A percentile compares a stretch with the other conserved stretches of the same genome.
phyloP scores from a whole-genome alignment of 2,888 invertebrate genomes.

The Trachelus stipa region DNA sequence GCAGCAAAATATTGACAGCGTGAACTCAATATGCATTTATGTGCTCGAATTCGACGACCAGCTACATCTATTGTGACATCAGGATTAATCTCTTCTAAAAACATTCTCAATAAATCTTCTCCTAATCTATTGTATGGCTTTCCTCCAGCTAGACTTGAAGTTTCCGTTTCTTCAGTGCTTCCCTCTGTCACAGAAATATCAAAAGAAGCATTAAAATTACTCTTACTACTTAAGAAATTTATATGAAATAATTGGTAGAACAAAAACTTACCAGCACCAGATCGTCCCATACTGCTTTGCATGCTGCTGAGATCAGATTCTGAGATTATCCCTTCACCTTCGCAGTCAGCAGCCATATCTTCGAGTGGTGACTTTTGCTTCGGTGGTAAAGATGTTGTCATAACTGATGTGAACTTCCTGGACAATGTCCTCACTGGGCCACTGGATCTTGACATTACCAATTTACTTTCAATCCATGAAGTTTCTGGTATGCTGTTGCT shows the following conservation, averaged over 20 bases:
- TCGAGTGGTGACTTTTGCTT: constrained; percentile 61
- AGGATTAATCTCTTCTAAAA: constrained; percentile 89
- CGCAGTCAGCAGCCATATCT: constrained; percentile 50
- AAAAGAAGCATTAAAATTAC: constrained; percentile 11
- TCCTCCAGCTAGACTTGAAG: constrained; percentile 58
- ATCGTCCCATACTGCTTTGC: constrained; percentile 69
- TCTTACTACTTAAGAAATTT: not conserved
- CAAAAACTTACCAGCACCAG: constrained; percentile 62
- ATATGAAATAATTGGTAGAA: not conserved
- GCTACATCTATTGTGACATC: constrained; percentile 89
- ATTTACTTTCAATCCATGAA: constrained; percentile 74
- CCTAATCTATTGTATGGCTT: constrained; percentile 73
- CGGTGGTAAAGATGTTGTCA: constrained; percentile 58
- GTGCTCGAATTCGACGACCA: constrained; percentile 86
- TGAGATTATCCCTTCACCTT: constrained; percentile 61
- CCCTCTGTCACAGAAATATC: constrained; percentile 50
- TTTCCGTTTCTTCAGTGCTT: constrained; percentile 68
- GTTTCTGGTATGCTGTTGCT: constrained; percentile 78
- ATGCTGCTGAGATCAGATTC: constrained; percentile 68
- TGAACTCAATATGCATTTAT: constrained; percentile 91
- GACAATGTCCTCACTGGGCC: constrained; percentile 63
- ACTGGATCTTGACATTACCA: constrained; percentile 74
- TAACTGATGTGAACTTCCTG: constrained; percentile 51
- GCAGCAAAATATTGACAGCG: constrained; percentile 95
- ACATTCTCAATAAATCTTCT: constrained; percentile 90